Conservation (phyloP, 2,113 vertebrate species). For the Hyperopisus bebe region DNA sequence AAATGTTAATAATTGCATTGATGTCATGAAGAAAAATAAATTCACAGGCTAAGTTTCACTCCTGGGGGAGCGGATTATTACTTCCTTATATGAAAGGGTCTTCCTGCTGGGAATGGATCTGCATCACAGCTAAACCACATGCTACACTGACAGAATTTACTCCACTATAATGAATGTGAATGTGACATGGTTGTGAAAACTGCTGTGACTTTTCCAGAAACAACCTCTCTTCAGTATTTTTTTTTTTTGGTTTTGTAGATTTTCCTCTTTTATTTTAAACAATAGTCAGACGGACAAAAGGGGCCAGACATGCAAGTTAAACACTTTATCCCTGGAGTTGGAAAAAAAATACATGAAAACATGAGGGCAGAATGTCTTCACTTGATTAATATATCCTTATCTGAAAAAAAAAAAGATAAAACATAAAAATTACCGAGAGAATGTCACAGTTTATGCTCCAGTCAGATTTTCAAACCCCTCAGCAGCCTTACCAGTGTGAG, state of each 20-base stretch:
- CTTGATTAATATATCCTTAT: slow-evolving; percentile 19
- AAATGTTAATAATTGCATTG: slow-evolving; percentile 30
- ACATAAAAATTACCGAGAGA: not conserved
- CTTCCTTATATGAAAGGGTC: slow-evolving; percentile 22
- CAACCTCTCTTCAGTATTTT: slow-evolving; percentile 11
- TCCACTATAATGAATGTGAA: slow-evolving; percentile 27
- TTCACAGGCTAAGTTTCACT: slow-evolving; percentile 7
- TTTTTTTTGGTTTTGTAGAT: slow-evolving; percentile 6
- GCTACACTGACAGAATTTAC: slow-evolving; percentile 24
- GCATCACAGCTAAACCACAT: slow-evolving; percentile 29
- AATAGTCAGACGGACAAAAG: slow-evolving; percentile 1
- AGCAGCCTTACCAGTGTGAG: slow-evolving; percentile 16
- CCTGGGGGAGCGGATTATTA: slow-evolving; percentile 1
- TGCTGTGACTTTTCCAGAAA: slow-evolving; percentile 16
- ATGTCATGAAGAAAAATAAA: slow-evolving; percentile 11
- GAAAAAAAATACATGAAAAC: slow-evolving; percentile 35
- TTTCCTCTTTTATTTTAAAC: slow-evolving; percentile 6
- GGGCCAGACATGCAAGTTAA: slow-evolving; percentile 46
- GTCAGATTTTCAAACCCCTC: not conserved
- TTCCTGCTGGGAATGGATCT: slow-evolving; percentile 31
- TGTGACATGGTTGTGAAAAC: slow-evolving; percentile 14
- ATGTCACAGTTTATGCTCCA: not conserved
- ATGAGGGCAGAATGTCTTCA: slow-evolving; percentile 31
- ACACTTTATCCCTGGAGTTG: slow-evolving; percentile 45
- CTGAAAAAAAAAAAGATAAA: slow-evolving; percentile 19